Base-by-base conservation (phyloP, 2,888 invertebrate genomes). In the Diachrysia chrysitis region DNA sequence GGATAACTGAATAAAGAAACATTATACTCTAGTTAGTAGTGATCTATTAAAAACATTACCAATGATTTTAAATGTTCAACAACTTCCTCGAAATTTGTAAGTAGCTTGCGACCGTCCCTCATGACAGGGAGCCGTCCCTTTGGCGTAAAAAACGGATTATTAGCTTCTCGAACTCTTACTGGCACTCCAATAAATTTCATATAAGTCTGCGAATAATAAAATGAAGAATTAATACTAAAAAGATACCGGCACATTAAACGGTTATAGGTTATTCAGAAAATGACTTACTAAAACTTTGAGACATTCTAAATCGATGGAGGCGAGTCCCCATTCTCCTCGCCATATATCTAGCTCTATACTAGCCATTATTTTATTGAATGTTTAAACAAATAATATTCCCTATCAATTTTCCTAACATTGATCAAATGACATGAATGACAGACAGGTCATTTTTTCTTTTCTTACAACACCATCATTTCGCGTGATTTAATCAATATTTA, bases 321-420 rank as follows among this genome's bases (percentile, higher is more conserved):
- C 98, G 61, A 99, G 93, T 23, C 98, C 98, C 97, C 97, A 98
- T 90, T 98, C 98, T 21, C 98, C 98, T 86, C 97, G 96, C 97
- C 98, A 98, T 78, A 98, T 97, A 90, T 97, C 96, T 79, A 98
- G 92, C 89, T 96, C 95, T 89, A 95, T 95, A 82, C 84, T 95
- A 83, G 92, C 89, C 94, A 95, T 95, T 82, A 73, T 53, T 79
- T 67, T 69, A 9, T 64, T 58, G 61, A 71, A 63, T 65, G n/a
- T 71, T 62, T 69, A 66, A 29, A 59, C 59, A 71, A 65, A 69
- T 68, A 74, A 66, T 67, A 73, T 57, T 66, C 68, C 71, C 58
- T 70, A 63, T 63, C 60, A 79, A 81, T 81, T 80, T 82, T 82
- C 66, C 53, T 60, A 71, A 70, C 78, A 81, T 74, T 79, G 79